Conservation (phyloP, 2,888 invertebrate species). For the Eupithecia pulchellata region DNA sequence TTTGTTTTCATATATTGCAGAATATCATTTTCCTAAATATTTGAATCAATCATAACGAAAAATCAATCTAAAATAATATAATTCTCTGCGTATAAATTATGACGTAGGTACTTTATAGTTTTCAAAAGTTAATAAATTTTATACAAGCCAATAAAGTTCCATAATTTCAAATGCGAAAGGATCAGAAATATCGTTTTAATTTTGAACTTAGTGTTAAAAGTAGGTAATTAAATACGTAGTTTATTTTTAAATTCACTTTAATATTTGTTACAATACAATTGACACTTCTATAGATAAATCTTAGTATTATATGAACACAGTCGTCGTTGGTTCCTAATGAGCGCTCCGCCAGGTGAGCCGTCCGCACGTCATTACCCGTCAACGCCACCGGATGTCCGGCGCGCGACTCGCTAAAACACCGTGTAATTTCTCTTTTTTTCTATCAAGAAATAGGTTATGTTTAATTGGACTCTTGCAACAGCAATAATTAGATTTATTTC, state of each 20-base stretch:
- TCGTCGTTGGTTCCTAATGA: constrained; percentile 66
- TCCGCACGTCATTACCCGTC: constrained; percentile 78
- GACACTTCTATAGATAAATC: not conserved
- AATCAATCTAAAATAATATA: too few species aligned
- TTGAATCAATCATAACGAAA: not conserved
- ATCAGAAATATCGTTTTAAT: not conserved
- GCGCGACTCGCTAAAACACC: constrained; percentile 61
- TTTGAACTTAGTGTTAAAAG: not conserved
- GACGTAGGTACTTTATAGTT: not conserved
- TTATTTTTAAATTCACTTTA: not conserved
- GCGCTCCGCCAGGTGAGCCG: constrained; percentile 72
- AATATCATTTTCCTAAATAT: not conserved
- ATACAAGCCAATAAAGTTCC: not conserved
- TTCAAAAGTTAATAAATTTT: not conserved
- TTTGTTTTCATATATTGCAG: too few species aligned
- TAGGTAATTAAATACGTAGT: not conserved
- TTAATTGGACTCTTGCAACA: constrained; percentile 31
- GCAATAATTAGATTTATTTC: constrained; percentile 21
- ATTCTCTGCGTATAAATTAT: not conserved
- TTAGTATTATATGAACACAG: not conserved
- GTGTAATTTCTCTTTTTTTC: constrained; percentile 60
- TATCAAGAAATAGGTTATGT: constrained; percentile 10
- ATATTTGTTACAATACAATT: not conserved
- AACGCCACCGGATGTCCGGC: constrained; percentile 75
- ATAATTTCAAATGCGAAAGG: not conserved